A percentile compares a stretch with the other conserved stretches of the same genome.
phyloP scores from a whole-genome alignment of 2,888 invertebrate species.

The Tenthredo amoena region DNA sequence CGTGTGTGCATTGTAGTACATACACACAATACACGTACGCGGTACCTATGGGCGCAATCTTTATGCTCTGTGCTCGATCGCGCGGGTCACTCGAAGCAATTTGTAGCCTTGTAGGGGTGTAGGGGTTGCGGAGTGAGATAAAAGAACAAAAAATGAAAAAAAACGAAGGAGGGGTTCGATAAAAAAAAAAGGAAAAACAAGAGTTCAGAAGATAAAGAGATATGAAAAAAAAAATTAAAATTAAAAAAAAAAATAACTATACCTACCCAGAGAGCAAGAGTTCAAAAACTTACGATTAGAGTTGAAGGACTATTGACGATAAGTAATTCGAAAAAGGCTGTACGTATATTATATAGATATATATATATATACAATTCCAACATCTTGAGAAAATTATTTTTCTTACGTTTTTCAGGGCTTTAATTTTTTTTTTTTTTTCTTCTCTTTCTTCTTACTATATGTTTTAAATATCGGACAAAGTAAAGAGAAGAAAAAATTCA shows the following conservation, averaged over 20 bases:
- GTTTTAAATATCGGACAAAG: neutral
- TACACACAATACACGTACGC: neutral
- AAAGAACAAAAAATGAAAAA: neutral
- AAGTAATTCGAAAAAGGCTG: neutral
- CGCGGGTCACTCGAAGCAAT: slow-evolving; percentile 33
- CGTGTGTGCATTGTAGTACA: neutral
- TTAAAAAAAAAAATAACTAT: neutral
- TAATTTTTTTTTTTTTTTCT: neutral
- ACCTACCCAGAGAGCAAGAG: neutral
- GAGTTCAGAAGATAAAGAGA: neutral
- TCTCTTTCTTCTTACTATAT: too few species aligned
- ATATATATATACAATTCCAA: too few species aligned
- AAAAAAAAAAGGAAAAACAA: neutral
- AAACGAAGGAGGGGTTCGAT: neutral
- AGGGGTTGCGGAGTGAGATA: neutral
- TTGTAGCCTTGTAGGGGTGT: neutral
- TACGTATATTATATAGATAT: too few species aligned
- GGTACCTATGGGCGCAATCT: slow-evolving; percentile 15
- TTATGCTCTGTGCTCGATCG: slow-evolving; percentile 38
- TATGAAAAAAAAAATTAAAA: neutral
- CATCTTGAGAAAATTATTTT: neutral
- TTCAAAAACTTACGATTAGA: slow-evolving; percentile 33
- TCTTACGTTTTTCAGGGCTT: neutral
- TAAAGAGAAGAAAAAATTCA: neutral
- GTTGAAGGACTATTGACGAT: neutral